Evolutionary conservation across 2,888 invertebrate genomes (phyloP), one percentile per base, ranked within the genome.

Genomic region (Chesias legatella): DNA sequence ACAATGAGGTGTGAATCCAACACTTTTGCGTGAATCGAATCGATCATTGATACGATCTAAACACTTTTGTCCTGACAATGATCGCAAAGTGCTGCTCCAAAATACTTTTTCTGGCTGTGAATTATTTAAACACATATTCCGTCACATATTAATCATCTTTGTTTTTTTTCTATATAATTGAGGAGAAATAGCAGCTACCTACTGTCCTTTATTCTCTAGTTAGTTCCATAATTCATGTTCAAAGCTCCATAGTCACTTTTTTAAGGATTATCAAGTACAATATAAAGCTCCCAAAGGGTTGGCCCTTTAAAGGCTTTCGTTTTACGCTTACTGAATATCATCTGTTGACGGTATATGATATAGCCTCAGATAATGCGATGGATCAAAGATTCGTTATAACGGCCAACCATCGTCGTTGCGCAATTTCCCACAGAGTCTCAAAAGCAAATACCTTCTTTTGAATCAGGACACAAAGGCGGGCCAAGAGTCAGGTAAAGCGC

Each of bases 401-500:
- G 60, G 61, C 57, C 68, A 76, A 73, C 72, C 43, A 42, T 53
- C 71, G 64, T 84, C 83, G 69, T 88, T 88, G 82, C 73, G 76
- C 85, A 88, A 88, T 83, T 85, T 86, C 85, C 82, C 86, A 85
- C 79, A 81, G 78, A 72, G 67, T 73, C 69, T 74, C 73, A 75
- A 80, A 80, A 79, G 80, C 73, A 53, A 80, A 83, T 82, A 82
- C 70, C 74, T 73, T 79, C 83, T 71, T 78, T 84, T 77, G 77
- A 84, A 74, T 67, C 61, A 59, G 62, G 64, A 65, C 63, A 86
- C 85, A 88, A 88, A 79, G 68, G 77, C 57, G 71, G 86, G 85
- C 77, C 86, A 86, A 85, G 85, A 86, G 86, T 88, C 88, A 88
- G 88, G 88, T 88, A 88, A 72, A 79, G 77, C 78, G 76, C 74